phyloP scores from a whole-genome alignment of 2,113 vertebrate genomes.

The Siniperca knerii region DNA sequence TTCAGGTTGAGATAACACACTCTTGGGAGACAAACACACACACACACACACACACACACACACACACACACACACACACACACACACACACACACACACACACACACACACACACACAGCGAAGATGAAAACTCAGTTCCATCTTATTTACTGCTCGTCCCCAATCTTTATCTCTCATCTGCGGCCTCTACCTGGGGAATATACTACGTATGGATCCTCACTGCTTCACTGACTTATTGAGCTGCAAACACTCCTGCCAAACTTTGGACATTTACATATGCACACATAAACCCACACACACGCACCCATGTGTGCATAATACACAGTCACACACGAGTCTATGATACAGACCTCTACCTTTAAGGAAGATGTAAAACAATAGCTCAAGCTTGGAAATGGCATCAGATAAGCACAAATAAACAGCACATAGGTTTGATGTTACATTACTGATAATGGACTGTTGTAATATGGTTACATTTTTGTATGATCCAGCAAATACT shows the following conservation, averaged over 20 bases:
- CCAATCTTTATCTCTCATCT: slow-evolving; percentile 61
- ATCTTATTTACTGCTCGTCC: slow-evolving; percentile 74
- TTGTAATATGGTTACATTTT: not conserved
- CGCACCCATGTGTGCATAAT: not conserved
- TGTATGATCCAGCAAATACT: not conserved
- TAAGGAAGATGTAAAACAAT: not conserved
- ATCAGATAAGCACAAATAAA: not conserved
- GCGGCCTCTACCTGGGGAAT: slow-evolving; percentile 62
- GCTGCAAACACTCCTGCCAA: slow-evolving; percentile 31
- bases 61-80: slow-evolving; percentile 37
- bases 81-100: slow-evolving; percentile 33
- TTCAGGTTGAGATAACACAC: slow-evolving; percentile 49
- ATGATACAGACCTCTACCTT: slow-evolving; percentile 4
- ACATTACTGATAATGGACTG: not conserved
- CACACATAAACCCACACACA: slow-evolving; percentile 17
- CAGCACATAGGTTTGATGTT: not conserved
- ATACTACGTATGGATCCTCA: slow-evolving; percentile 43
- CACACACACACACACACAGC: slow-evolving; percentile 36
- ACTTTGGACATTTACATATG: not conserved
- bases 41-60: slow-evolving; percentile 34
- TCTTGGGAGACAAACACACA: slow-evolving; percentile 45
- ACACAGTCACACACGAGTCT: not conserved
- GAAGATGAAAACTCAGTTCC: slow-evolving; percentile 63
- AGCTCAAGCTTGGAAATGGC: not conserved
- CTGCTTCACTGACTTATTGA: slow-evolving; percentile 62